Base-by-base conservation (phyloP, 2,888 invertebrate genomes). In the Microchrysa polita region DNA sequence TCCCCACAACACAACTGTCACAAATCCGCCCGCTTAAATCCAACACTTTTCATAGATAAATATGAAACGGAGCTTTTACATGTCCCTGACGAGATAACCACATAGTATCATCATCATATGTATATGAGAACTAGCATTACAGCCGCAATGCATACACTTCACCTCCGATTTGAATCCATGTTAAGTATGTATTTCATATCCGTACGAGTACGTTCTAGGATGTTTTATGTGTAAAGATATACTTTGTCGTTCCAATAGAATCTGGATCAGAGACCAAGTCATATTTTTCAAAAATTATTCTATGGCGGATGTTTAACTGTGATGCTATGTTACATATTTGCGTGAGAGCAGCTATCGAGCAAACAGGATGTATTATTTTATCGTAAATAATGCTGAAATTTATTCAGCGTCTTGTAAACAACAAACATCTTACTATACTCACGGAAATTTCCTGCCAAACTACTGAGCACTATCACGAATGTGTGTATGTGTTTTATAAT, bases 141-240 rank as follows among this genome's bases (percentile, higher is more conserved):
- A 63, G 18, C 42, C 42, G 42, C 61, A 63, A 40, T 63, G 42
- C 61, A 63, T 63, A 40, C 40, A 16, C 61, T 63, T 55, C 22
- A 55, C 48, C 18, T 20, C n/a, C 16, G 55, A 20, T 55, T 55
- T 20, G 18, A 20, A 55, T 20, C 1, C 18, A 20, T 55, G 18
- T 55, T 55, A 55, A 55, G 55, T n/a, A n/a, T 48, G 55, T n/a
- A n/a, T 48, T 48, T 48, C 48, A n/a, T n/a, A 10, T 48, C 12
- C 48, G 48, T 48, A n/a, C 14, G 12, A 48, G 12, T 48, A 10
- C 10, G 48, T 48, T 48, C 5, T 48, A 48, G 12, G 14, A n/a
- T 12, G 12, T 12, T 12, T n/a, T 48, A 48, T 48, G 48, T 12
- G n/a, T n/a, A n/a, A n/a, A 12, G 10, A n/a, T 2, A n/a, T n/a